These are phyloP conservation scores for Variabilichromis moorii DNA, from an alignment of 2,113 vertebrate genomes.

Conservation along the genomic window DNA sequence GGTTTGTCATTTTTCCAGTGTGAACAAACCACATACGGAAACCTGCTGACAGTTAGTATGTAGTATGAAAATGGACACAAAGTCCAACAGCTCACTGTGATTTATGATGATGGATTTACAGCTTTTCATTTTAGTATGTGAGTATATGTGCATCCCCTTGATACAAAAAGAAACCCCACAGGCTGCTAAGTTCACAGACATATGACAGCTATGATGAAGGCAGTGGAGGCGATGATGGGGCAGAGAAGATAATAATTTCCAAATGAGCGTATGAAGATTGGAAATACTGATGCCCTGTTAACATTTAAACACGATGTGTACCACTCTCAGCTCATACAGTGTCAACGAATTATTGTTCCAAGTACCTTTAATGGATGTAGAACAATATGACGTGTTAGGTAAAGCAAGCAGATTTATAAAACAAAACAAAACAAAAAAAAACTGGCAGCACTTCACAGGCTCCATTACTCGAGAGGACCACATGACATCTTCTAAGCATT, in stretches of 20 bases:
- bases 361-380: background rate
- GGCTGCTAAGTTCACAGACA: background rate
- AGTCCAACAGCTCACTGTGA: background rate
- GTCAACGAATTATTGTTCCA: background rate
- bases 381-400: background rate
- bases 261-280: background rate
- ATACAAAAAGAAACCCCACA: background rate
- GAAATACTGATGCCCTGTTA: background rate
- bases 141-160: background rate
- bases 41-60: background rate
- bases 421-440: rapidly evolving
- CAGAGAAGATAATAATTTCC: background rate
- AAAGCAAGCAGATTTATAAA: background rate
- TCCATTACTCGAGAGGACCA: background rate
- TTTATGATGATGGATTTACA: background rate
- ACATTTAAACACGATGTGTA: background rate
- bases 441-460: background rate
- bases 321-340: background rate
- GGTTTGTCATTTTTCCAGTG: background rate
- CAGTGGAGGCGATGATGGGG: background rate
- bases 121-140: background rate
- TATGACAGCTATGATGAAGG: background rate
- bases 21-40: background rate
- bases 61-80: background rate
- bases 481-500: background rate